phyloP scores from a whole-genome alignment of 1,140 invertebrate species.

The Nixonia krombeini region DNA sequence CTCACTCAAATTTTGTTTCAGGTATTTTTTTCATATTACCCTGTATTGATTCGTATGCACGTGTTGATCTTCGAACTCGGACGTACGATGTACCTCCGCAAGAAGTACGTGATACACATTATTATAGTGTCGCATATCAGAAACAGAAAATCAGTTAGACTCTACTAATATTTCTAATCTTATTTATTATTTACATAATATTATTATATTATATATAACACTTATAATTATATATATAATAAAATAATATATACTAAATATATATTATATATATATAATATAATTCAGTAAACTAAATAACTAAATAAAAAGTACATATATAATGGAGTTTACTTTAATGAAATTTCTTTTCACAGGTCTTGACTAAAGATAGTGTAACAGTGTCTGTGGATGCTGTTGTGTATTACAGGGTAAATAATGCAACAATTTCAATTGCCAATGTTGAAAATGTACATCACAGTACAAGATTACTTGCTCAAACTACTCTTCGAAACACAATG shows the following conservation, averaged over 20 bases:
- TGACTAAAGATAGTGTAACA: constrained; percentile 95
- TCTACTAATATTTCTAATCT: too few species aligned
- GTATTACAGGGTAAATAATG: constrained; percentile 95
- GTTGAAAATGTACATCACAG: constrained; percentile 97
- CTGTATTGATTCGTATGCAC: constrained; percentile 93
- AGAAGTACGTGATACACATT: constrained; percentile 83
- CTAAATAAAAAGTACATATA: too few species aligned
- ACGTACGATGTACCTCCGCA: constrained; percentile 96
- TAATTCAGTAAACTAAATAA: too few species aligned
- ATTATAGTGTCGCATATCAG: too few species aligned
- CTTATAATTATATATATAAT: too few species aligned
- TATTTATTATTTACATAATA: too few species aligned
- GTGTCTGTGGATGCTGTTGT: constrained; percentile 96
- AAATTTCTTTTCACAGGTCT: constrained; percentile 78
- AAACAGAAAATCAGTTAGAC: too few species aligned
- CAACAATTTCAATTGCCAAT: constrained; percentile 96
- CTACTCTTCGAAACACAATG: constrained; percentile 94
- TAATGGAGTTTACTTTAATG: too few species aligned
- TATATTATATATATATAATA: too few species aligned
- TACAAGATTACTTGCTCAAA: constrained; percentile 89
- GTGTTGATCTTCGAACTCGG: constrained; percentile 90
- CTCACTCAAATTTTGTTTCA: constrained; percentile 63
- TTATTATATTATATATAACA: too few species aligned
- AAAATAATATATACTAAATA: too few species aligned
- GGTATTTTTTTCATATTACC: constrained; percentile 96